These are phyloP conservation scores for Mimas tiliae DNA, from an alignment of 2,888 invertebrate genomes.

Conservation along the genomic window DNA sequence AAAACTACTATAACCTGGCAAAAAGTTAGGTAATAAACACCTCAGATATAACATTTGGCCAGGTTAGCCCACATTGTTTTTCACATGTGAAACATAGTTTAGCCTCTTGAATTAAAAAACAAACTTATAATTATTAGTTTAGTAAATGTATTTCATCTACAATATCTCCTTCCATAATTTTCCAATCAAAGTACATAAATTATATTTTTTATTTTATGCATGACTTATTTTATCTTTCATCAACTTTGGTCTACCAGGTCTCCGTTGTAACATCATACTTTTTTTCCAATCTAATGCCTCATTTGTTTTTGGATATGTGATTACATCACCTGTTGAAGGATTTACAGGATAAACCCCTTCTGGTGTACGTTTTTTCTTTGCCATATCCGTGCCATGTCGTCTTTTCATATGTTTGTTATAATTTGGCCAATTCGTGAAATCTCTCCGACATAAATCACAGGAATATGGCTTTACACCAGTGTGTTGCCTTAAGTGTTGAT, in stretches of 20 bases:
- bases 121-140: no score
- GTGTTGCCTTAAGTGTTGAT: conserved; percentile 88
- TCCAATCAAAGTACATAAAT: no score
- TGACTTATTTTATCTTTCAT: conserved; percentile 1
- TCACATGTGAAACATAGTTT: no score
- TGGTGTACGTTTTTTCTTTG: conserved; percentile 66
- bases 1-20: no score
- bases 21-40: no score
- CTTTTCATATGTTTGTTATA: conserved; percentile 92
- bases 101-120: no score
- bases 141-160: no score
- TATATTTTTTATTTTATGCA: conserved; percentile 2
- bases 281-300: conserved; percentile 62
- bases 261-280: conserved; percentile 46
- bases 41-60: no score
- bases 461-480: conserved; percentile 88
- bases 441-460: conserved; percentile 86
- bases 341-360: conserved; percentile 65
- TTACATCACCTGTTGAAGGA: conserved; percentile 53
- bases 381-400: conserved; percentile 84
- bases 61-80: no score
- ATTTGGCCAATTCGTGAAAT: conserved; percentile 91
- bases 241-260: conserved; percentile 40
- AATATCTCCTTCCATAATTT: no score
- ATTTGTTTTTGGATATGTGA: conserved; percentile 50